Evolutionary conservation across 2,797 vertebrate genomes (phyloP).

Genomic region (Scarus forsteni): DNA sequence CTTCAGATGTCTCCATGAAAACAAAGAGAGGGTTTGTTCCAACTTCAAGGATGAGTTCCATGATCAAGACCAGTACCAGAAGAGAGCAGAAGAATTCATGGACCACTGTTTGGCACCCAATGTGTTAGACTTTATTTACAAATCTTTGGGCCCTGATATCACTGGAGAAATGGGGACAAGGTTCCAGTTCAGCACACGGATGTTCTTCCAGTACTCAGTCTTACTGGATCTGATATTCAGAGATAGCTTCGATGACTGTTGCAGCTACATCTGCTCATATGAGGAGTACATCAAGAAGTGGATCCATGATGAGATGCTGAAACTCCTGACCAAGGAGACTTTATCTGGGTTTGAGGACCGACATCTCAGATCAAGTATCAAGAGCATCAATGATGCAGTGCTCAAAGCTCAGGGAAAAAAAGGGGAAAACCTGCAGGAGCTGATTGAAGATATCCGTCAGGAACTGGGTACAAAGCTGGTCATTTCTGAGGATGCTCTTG

Average conservation of each 20-base stretch:
- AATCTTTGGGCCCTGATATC: slow-evolving; percentile 62
- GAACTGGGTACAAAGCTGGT: slow-evolving; percentile 65
- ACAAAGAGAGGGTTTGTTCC: slow-evolving; percentile 59
- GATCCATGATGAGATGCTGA: slow-evolving; percentile 22
- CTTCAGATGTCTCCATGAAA: slow-evolving; percentile 32
- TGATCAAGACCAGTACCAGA: slow-evolving; percentile 59
- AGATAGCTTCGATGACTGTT: neutral
- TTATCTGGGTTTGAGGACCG: slow-evolving; percentile 28
- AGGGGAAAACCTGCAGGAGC: slow-evolving; percentile 32
- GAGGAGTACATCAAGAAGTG: slow-evolving; percentile 48
- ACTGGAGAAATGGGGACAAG: slow-evolving; percentile 57
- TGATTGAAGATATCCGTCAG: slow-evolving; percentile 63
- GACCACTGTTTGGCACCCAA: slow-evolving; percentile 59
- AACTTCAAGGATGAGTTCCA: slow-evolving; percentile 74
- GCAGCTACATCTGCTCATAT: slow-evolving; percentile 24
- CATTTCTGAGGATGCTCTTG: slow-evolving; percentile 62
- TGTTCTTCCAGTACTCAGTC: slow-evolving; percentile 53
- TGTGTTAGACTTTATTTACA: slow-evolving; percentile 47
- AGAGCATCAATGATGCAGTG: slow-evolving; percentile 55
- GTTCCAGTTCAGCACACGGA: slow-evolving; percentile 45
- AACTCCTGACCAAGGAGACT: slow-evolving; percentile 20
- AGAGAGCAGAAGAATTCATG: slow-evolving; percentile 75
- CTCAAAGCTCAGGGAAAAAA: slow-evolving; percentile 19
- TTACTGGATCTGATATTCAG: slow-evolving; percentile 57
- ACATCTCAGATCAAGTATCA: slow-evolving; percentile 34